A percentile compares a stretch with the other conserved stretches of the same genome.
phyloP scores from a whole-genome alignment of 2,797 vertebrate species.

The Cheracebus regulus region DNA sequence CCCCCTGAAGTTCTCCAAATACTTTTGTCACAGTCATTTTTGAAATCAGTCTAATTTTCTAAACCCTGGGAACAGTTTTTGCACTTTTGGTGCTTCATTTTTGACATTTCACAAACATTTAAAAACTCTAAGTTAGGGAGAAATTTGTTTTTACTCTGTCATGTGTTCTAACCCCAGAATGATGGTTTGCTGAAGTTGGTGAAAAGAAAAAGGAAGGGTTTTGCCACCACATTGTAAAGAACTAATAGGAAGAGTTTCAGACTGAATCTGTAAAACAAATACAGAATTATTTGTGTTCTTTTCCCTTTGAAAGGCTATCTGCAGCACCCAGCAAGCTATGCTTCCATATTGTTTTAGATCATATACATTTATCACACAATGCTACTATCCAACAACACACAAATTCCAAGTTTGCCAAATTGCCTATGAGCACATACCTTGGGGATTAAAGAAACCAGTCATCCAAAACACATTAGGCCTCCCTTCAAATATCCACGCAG shows the following conservation, averaged over 20 bases:
- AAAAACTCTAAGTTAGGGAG: background rate
- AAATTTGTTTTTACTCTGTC: background rate
- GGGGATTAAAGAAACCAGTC: slow-evolving; percentile 93
- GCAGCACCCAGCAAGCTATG: background rate
- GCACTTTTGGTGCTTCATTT: background rate
- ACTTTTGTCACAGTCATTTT: background rate
- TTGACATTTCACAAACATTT: slow-evolving; percentile 2
- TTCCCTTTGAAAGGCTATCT: background rate
- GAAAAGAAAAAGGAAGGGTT: background rate
- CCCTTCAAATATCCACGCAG: slow-evolving; percentile 88
- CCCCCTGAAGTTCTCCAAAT: background rate
- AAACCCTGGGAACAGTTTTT: background rate
- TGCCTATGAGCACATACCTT: slow-evolving; percentile 82
- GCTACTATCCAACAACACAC: background rate
- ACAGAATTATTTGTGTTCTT: background rate
- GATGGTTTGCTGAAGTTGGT: background rate
- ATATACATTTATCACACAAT: accelerated
- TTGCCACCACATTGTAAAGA: background rate
- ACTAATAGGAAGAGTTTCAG: background rate
- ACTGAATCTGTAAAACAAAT: background rate
- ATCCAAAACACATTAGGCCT: slow-evolving; percentile 92
- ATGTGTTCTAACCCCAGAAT: background rate
- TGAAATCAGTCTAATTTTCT: background rate
- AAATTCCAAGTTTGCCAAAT: background rate
- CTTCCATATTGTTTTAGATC: background rate